phyloP scores from a whole-genome alignment of 2,797 vertebrate genomes.

The Halcyon chelicuti region DNA sequence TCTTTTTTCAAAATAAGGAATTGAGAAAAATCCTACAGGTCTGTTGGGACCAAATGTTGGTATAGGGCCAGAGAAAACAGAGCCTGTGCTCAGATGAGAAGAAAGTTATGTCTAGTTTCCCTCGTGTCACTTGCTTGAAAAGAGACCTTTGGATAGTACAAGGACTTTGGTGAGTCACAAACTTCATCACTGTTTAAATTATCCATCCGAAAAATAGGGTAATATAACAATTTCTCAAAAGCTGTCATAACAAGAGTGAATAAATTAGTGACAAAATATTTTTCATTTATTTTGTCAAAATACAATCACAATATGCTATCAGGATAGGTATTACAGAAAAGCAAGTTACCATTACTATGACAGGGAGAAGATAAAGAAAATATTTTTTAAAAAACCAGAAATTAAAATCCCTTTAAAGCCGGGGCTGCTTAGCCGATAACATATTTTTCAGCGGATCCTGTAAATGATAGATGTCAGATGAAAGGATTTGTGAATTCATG shows the following conservation, averaged over 20 bases:
- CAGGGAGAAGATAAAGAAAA: neutral
- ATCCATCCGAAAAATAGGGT: neutral
- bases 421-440: neutral
- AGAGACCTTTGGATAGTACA: neutral
- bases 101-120: neutral
- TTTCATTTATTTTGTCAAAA: conserved; percentile 4
- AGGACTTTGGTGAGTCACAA: neutral
- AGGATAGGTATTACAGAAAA: neutral
- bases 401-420: neutral
- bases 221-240: neutral
- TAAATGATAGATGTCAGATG: conserved; percentile 5
- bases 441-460: conserved; percentile 2
- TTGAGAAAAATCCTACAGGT: neutral
- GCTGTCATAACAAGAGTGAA: neutral
- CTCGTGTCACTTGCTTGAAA: neutral
- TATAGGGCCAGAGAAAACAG: neutral
- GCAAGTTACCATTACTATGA: neutral
- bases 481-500: conserved; percentile 16
- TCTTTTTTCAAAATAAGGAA: neutral
- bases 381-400: neutral
- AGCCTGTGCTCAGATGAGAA: neutral
- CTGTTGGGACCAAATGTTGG: neutral
- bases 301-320: neutral
- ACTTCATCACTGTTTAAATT: conserved; percentile 31
- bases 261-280: conserved; percentile 4